Conservation (phyloP, 2,113 vertebrate genomes). For the Salvelinus fontinalis region DNA sequence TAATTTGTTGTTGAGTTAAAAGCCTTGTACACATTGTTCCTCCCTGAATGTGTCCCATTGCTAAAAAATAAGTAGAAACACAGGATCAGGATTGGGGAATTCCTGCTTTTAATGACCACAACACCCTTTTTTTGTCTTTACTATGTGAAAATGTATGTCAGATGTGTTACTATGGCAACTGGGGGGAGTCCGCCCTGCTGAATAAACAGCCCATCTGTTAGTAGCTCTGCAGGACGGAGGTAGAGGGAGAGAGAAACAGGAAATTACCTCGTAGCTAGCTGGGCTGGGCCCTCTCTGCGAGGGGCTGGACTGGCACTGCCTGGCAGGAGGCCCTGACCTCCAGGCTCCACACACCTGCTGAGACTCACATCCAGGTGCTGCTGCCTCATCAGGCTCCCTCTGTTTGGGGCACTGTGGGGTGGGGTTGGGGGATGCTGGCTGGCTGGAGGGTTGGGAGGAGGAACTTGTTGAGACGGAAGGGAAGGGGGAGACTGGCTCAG, state of each 20-base stretch:
- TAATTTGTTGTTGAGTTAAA: neutral
- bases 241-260: slow-evolving; percentile 8
- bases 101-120: neutral
- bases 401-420: neutral
- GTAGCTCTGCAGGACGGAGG: neutral
- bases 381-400: neutral
- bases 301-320: neutral
- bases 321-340: neutral
- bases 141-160: slow-evolving; percentile 22
- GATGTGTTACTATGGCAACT: slow-evolving; percentile 12
- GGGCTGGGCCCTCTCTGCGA: neutral
- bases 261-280: neutral
- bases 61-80: no score
- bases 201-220: slow-evolving; percentile 22
- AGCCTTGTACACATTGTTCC: neutral
- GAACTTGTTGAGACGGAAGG: neutral
- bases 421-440: neutral
- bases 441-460: neutral
- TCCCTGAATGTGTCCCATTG: neutral
- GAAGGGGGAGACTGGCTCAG: neutral
- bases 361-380: neutral
- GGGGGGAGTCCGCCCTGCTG: neutral
- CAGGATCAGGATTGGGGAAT: neutral
- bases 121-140: neutral
- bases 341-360: neutral